Percentiles rank a stretch among this genome's conserved stretches.
phyloP scores from a whole-genome alignment of 2,797 vertebrate genomes.

The Neostethus bicornis region DNA sequence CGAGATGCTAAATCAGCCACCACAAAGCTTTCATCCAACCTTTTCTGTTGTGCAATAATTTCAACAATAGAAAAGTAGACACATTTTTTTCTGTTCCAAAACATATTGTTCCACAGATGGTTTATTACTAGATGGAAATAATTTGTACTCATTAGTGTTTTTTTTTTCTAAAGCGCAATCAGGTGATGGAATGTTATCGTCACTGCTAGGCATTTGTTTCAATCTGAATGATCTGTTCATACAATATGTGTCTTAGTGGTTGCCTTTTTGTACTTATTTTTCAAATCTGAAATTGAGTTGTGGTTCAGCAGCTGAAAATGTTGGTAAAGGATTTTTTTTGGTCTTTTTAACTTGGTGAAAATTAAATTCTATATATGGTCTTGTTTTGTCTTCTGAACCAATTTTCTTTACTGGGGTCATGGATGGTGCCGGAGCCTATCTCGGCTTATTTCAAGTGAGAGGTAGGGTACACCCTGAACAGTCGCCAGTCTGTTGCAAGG shows the following conservation, averaged over 20 bases:
- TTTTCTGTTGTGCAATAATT: slow-evolving; percentile 15
- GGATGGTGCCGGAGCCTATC: no score
- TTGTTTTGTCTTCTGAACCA: not conserved
- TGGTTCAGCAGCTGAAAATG: not conserved
- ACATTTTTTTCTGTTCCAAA: slow-evolving; percentile 7
- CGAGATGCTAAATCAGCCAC: slow-evolving; percentile 34
- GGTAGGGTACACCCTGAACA: no score
- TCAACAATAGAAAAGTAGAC: slow-evolving; percentile 18
- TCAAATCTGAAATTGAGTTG: slow-evolving; percentile 6
- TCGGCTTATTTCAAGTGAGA: no score
- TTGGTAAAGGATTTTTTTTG: slow-evolving; percentile 3
- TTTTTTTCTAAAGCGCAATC: slow-evolving; percentile 6
- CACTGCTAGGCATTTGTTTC: slow-evolving; percentile 6
- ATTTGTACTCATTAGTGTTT: not conserved
- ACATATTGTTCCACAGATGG: not conserved
- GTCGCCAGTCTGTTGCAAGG: no score
- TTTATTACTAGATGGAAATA: not conserved
- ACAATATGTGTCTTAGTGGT: not conserved
- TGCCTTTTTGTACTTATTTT: slow-evolving; percentile 2
- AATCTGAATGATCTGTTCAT: not conserved
- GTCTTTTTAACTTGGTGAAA: slow-evolving; percentile 8
- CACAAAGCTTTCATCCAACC: slow-evolving; percentile 12
- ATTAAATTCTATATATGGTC: not conserved
- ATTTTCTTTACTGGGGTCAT: no score
- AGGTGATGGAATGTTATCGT: slow-evolving; percentile 8